Evolutionary conservation across 2,797 vertebrate species (phyloP).

Genomic region (Podarcis siculus): DNA sequence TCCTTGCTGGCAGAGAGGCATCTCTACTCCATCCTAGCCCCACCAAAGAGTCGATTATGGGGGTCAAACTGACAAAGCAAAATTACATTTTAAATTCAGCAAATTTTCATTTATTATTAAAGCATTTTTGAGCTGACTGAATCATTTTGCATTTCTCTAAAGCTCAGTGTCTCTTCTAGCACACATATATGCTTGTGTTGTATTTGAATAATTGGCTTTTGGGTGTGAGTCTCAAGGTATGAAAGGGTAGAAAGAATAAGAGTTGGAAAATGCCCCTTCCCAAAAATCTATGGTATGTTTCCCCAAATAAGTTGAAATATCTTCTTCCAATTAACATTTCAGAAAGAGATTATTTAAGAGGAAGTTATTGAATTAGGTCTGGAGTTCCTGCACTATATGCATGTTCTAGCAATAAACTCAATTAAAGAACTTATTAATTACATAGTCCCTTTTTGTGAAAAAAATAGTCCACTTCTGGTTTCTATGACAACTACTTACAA

Average conservation of each 20-base stretch:
- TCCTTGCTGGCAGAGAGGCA: too few species aligned
- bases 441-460: conserved; percentile 66
- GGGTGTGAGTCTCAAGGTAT: conserved; percentile 24
- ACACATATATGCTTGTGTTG: background rate
- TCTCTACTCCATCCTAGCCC: background rate
- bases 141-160: background rate
- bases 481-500: conserved; percentile 76
- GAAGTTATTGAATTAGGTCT: conserved; percentile 55
- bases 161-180: background rate
- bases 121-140: background rate
- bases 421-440: conserved; percentile 77
- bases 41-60: too few species aligned
- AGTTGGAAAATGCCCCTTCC: background rate
- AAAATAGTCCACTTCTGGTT: conserved; percentile 66
- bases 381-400: conserved; percentile 51
- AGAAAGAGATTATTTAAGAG: conserved; percentile 59
- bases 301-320: conserved; percentile 45
- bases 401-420: conserved; percentile 66
- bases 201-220: background rate
- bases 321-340: conserved; percentile 61
- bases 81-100: background rate
- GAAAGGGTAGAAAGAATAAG: conserved; percentile 4
- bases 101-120: background rate
- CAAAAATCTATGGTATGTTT: conserved; percentile 22
- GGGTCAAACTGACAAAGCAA: background rate